Evolutionary conservation across 2,113 vertebrate species (phyloP).

Genomic region (Callospermophilus lateralis): DNA sequence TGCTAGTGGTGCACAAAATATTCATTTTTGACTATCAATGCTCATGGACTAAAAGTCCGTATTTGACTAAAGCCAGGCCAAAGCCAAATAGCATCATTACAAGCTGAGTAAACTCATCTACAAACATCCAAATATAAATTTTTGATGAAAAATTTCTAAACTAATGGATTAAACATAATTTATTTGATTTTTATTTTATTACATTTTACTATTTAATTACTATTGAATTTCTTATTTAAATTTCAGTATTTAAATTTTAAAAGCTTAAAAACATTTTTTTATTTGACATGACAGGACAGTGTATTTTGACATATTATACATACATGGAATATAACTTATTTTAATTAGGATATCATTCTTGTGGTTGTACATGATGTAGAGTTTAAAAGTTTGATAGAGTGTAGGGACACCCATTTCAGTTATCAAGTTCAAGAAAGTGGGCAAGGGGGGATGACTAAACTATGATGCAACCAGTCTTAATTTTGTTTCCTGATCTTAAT

Average conservation of each 20-base stretch:
- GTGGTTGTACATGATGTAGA: no score
- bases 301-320: no score
- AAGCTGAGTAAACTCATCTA: neutral
- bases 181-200: slow-evolving; percentile 2
- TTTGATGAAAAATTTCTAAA: neutral
- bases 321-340: no score
- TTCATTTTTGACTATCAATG: neutral
- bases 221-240: neutral
- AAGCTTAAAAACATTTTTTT: no score
- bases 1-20: neutral
- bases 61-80: neutral
- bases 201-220: neutral
- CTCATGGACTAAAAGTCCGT: neutral
- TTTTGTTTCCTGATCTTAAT: neutral
- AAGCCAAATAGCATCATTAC: neutral
- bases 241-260: neutral
- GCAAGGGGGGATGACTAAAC: neutral
- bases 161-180: neutral
- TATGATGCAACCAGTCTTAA: neutral
- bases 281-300: no score
- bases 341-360: no score
- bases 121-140: neutral
- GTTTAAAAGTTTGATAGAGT: neutral
- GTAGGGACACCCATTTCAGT: neutral
- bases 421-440: neutral